Percentiles rank a stretch among this genome's conserved stretches.
phyloP scores from a whole-genome alignment of 2,888 invertebrate species.

The Drosophila antonietae region DNA sequence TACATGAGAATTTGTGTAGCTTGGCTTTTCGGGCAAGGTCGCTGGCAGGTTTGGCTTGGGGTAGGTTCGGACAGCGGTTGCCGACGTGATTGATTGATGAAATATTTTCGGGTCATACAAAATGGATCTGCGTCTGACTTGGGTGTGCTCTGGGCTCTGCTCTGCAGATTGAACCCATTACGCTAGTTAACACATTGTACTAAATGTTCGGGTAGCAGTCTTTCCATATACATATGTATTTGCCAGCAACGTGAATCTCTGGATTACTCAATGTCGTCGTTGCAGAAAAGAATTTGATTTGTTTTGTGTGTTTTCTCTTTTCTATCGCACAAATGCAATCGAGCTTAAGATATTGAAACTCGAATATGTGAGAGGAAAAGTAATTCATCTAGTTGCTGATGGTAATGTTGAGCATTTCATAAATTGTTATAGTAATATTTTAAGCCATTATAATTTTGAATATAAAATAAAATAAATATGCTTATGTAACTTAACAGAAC shows the following conservation, averaged over 20 bases:
- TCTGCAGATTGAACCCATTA: conserved; percentile 8
- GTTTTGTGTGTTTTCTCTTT: background rate
- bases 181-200: conserved; percentile 19
- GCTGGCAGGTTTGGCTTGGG: background rate
- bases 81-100: conserved; percentile 49
- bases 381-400: background rate
- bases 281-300: conserved; percentile 3
- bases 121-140: background rate
- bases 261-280: conserved; percentile 1
- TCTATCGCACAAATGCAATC: background rate
- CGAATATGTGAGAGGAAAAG: background rate
- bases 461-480: background rate
- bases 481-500: background rate
- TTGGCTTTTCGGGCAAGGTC: background rate
- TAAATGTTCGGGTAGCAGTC: conserved; percentile 3
- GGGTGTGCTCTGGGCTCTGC: background rate
- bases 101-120: conserved; percentile 17
- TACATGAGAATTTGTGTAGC: conserved; percentile 37
- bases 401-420: background rate
- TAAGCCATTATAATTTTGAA: background rate
- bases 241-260: background rate
- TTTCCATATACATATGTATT: background rate
- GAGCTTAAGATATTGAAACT: background rate
- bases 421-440: background rate
- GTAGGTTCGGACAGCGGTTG: conserved; percentile 5